Evolutionary conservation across 2,797 vertebrate genomes (phyloP).

Genomic region (Avahi laniger): DNA sequence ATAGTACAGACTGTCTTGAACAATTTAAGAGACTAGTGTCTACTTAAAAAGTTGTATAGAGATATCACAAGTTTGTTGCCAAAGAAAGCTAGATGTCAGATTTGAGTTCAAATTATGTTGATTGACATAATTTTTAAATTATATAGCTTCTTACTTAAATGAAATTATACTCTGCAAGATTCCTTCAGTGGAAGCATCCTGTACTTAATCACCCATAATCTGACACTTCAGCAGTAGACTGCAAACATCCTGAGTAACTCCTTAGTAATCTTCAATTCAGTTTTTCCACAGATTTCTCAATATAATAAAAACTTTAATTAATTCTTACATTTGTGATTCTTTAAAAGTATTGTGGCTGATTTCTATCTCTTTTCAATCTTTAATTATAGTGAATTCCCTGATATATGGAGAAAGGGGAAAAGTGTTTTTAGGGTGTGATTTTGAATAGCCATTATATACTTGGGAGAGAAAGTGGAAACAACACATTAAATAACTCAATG

Average conservation of each 20-base stretch:
- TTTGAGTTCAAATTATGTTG: neutral
- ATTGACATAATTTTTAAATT: neutral
- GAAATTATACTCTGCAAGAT: neutral
- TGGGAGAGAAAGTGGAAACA: constrained; percentile 35
- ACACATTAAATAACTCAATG: neutral
- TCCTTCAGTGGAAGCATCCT: neutral
- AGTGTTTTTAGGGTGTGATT: constrained; percentile 17
- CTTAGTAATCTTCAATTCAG: neutral
- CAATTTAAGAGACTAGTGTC: neutral
- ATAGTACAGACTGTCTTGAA: neutral
- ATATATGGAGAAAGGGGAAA: neutral
- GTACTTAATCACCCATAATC: neutral
- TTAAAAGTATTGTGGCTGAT: neutral
- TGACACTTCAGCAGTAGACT: neutral
- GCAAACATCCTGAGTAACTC: neutral
- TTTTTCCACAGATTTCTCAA: neutral
- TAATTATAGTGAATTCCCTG: neutral
- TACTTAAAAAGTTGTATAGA: neutral
- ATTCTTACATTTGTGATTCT: neutral
- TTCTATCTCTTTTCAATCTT: neutral
- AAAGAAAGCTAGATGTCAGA: neutral
- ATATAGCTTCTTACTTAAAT: neutral
- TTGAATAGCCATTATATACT: constrained; percentile 14
- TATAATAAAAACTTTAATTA: neutral
- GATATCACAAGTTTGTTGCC: neutral